Percentiles rank a stretch among this genome's conserved stretches.
Conservation (phyloP, 2,888 invertebrate species). For the Pyralis farinalis region DNA sequence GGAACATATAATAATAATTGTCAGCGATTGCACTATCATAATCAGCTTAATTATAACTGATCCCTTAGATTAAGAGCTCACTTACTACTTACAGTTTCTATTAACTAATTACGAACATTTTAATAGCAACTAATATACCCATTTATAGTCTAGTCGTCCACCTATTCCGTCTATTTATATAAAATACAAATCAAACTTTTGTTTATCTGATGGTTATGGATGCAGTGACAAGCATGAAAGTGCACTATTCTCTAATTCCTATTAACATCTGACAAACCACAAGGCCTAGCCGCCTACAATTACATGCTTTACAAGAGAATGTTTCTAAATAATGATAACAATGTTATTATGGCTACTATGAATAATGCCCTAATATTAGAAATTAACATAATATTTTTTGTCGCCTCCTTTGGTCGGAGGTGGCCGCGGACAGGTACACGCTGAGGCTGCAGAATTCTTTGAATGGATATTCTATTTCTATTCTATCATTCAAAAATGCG, state of each 20-base stretch:
- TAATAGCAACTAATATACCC: too few relatives aligned
- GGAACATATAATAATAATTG: too few relatives aligned
- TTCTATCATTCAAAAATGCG: constrained; percentile 18
- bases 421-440: constrained; percentile 76
- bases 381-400: constrained; percentile 79
- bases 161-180: too few relatives aligned
- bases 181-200: too few relatives aligned
- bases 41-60: too few relatives aligned
- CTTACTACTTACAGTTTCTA: too few relatives aligned
- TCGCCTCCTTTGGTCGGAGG: constrained; percentile 69
- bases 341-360: constrained; percentile 74
- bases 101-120: too few relatives aligned
- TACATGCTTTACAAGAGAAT: constrained; percentile 62
- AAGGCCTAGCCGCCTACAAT: constrained; percentile 44
- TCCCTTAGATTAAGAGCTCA: too few relatives aligned
- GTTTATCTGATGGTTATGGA: constrained; percentile 6
- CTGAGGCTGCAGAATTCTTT: constrained; percentile 80
- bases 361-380: constrained; percentile 72
- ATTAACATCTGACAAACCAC: constrained; percentile 40
- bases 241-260: constrained; percentile 31
- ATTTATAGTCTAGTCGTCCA: too few relatives aligned
- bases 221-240: constrained; percentile 46
- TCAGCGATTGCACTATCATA: too few relatives aligned
- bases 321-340: constrained; percentile 74
- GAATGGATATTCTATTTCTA: constrained; percentile 57